Conservation (phyloP, 2,888 invertebrate genomes). For the Drosophila flavopinicola region DNA sequence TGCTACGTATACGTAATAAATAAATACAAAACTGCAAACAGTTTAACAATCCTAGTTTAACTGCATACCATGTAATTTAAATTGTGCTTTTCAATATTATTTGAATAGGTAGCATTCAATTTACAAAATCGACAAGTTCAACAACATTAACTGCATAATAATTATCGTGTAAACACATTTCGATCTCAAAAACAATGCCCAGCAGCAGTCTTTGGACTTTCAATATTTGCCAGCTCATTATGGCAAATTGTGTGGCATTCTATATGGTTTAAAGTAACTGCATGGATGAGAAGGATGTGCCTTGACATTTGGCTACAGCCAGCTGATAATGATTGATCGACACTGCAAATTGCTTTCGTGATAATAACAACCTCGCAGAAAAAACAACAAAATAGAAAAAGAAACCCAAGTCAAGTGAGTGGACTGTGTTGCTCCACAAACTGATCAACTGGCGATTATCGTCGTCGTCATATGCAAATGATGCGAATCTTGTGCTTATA, state of each 20-base stretch:
- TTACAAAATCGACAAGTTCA: neutral
- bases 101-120: too few relatives aligned
- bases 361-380: slow-evolving; percentile 56
- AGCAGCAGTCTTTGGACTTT: slow-evolving; percentile 40
- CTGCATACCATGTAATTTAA: too few relatives aligned
- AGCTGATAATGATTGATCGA: slow-evolving; percentile 66
- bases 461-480: slow-evolving; percentile 59
- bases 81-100: too few relatives aligned
- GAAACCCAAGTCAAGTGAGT: slow-evolving; percentile 17
- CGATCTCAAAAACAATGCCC: slow-evolving; percentile 38
- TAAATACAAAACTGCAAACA: neutral
- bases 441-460: slow-evolving; percentile 37
- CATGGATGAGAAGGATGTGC: slow-evolving; percentile 59
- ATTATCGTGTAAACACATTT: slow-evolving; percentile 29
- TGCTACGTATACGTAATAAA: too few relatives aligned
- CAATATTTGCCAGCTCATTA: slow-evolving; percentile 45
- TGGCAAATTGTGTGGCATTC: slow-evolving; percentile 42
- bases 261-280: slow-evolving; percentile 33
- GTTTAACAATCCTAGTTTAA: slow-evolving; percentile 11
- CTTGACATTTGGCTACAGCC: slow-evolving; percentile 68
- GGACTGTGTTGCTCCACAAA: slow-evolving; percentile 19
- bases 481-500: slow-evolving; percentile 52
- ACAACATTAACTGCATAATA: slow-evolving; percentile 13
- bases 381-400: slow-evolving; percentile 1
- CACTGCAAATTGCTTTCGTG: slow-evolving; percentile 58